A percentile compares a stretch with the other conserved stretches of the same genome.
phyloP scores from a whole-genome alignment of 2,113 vertebrate species.

The Malaclemys terrapin region DNA sequence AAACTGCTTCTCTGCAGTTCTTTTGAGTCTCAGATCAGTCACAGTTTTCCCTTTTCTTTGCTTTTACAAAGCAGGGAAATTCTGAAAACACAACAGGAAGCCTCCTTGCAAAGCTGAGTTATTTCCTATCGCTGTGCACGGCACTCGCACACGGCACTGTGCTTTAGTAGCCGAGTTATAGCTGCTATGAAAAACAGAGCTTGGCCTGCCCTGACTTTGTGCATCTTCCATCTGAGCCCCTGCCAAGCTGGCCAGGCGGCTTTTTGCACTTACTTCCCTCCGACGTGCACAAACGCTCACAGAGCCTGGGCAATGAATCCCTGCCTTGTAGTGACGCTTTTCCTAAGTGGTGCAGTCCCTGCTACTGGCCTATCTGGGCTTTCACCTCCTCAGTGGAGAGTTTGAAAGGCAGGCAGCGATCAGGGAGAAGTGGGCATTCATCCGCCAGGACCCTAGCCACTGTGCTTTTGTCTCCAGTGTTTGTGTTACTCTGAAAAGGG shows the following conservation, averaged over 20 bases:
- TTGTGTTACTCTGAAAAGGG: neutral
- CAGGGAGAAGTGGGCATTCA: neutral
- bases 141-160: too few relatives aligned
- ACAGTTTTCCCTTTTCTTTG: neutral
- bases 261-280: neutral
- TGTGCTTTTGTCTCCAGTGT: neutral
- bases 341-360: neutral
- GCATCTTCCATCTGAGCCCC: neutral
- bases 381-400: neutral
- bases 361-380: neutral
- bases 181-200: neutral
- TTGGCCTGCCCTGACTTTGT: rapidly evolving
- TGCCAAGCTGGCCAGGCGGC: rapidly evolving
- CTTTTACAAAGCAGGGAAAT: neutral
- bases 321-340: neutral
- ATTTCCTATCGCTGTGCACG: rapidly evolving
- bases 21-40: neutral
- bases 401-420: neutral
- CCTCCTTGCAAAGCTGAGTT: rapidly evolving
- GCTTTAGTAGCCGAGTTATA: neutral
- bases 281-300: rapidly evolving
- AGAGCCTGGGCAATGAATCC: neutral
- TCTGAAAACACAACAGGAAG: neutral
- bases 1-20: neutral
- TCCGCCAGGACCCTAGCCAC: neutral